A percentile compares a stretch with the other conserved stretches of the same genome.
These are phyloP conservation scores for Anoura caudifer DNA, from an alignment of 2,113 vertebrate genomes.

Conservation along the genomic window DNA sequence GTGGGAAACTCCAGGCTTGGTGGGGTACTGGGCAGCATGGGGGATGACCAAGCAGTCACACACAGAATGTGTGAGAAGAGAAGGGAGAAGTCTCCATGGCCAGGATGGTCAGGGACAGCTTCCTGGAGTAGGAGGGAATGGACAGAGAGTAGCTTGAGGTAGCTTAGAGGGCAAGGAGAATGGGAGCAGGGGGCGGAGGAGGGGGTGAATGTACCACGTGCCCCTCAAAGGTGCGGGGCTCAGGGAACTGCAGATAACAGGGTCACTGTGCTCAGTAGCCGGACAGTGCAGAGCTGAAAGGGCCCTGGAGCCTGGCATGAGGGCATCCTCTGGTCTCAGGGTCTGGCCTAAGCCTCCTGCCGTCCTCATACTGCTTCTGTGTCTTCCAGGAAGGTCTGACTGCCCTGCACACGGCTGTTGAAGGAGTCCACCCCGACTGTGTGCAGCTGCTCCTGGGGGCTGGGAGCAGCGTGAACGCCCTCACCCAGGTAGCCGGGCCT, in stretches of 20 bases:
- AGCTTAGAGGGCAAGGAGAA: not conserved
- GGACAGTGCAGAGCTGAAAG: not conserved
- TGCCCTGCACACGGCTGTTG: constrained; percentile 85
- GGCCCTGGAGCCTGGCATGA: not conserved
- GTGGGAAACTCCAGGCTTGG: not conserved
- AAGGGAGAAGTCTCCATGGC: accelerated
- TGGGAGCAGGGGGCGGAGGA: not conserved
- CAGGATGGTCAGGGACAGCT: not conserved
- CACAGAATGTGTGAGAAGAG: not conserved
- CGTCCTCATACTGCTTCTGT: accelerated
- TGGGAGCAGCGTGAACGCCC: constrained; percentile 82
- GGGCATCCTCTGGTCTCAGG: not conserved
- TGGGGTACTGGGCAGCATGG: not conserved
- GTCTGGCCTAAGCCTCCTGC: not conserved
- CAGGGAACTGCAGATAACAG: not conserved
- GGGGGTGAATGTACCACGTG: no score
- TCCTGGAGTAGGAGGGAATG: not conserved
- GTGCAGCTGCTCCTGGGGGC: constrained; percentile 83
- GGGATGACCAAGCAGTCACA: not conserved
- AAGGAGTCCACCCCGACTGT: constrained; percentile 81
- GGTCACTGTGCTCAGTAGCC: accelerated
- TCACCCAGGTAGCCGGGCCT: constrained; percentile 82
- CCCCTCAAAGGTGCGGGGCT: not conserved
- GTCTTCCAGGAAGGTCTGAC: constrained; percentile 87
- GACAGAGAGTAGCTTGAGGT: not conserved